Conservation (phyloP, 2,797 vertebrate species). For the Rhinichthys osculus region DNA sequence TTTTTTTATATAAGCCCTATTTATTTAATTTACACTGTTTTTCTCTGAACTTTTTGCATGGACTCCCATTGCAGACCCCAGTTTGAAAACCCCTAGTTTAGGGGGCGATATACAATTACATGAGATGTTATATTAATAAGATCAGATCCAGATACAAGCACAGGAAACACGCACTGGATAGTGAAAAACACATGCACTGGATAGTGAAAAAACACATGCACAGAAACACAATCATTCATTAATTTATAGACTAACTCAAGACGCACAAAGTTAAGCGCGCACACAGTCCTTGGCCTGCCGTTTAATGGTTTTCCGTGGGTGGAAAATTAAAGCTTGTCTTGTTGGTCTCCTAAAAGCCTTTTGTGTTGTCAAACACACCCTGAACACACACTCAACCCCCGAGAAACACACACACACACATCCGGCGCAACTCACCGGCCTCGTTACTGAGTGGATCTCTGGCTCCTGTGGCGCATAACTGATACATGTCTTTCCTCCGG, state of each 20-base stretch:
- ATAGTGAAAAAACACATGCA: not conserved
- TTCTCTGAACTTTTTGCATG: not conserved
- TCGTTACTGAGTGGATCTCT: conserved; percentile 65
- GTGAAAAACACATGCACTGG: not conserved
- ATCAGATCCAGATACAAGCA: conserved; percentile 10
- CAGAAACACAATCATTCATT: not conserved
- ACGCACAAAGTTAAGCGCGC: conserved; percentile 6
- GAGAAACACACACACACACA: conserved; percentile 6
- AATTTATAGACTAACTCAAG: not conserved
- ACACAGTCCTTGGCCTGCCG: conserved; percentile 25
- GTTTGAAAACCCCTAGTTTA: not conserved
- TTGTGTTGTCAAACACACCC: not conserved
- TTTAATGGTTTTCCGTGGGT: conserved; percentile 30
- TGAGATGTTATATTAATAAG: not conserved
- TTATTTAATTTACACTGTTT: not conserved
- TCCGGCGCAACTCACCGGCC: conserved; percentile 66
- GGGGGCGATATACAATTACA: not conserved
- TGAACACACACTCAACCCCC: not conserved
- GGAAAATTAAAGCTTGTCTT: conserved; percentile 28
- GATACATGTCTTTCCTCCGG: conserved; percentile 74
- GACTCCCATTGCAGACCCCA: not conserved
- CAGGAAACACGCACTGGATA: not conserved
- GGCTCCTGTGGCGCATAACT: conserved; percentile 62
- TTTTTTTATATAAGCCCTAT: not conserved
- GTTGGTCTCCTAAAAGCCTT: not conserved